Conservation (phyloP, 2,888 invertebrate genomes). For the Creontiades dilutus region DNA sequence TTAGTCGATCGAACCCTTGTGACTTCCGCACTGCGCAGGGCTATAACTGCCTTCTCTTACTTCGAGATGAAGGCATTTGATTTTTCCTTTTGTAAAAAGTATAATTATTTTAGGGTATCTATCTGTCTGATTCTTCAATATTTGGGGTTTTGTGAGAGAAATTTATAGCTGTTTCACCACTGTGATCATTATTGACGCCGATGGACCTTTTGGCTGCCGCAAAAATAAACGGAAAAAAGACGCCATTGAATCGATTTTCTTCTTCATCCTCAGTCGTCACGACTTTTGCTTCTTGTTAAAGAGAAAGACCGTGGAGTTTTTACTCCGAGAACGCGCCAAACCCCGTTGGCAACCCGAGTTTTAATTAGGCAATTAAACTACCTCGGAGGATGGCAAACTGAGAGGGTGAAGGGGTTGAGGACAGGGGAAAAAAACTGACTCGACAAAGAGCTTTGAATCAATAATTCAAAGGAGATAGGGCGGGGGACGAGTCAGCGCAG, state of each 20-base stretch:
- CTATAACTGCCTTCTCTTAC: too few species aligned
- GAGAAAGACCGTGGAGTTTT: constrained; percentile 48
- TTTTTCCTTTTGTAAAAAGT: too few species aligned
- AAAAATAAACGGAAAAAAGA: not conserved
- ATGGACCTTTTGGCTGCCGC: not conserved
- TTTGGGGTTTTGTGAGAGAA: too few species aligned
- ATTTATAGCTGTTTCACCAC: not conserved
- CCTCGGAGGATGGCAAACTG: constrained; percentile 59
- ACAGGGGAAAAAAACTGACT: constrained; percentile 34
- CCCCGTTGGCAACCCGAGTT: constrained; percentile 34
- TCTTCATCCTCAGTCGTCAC: constrained; percentile 36
- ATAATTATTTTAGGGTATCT: too few species aligned
- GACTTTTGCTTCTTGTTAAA: constrained; percentile 33
- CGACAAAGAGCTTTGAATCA: constrained; percentile 48
- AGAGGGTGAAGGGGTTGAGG: not conserved
- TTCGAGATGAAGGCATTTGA: too few species aligned
- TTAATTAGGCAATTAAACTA: constrained; percentile 66
- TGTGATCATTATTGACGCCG: constrained; percentile 3
- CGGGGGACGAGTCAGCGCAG: constrained; percentile 34
- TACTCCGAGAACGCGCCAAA: constrained; percentile 41
- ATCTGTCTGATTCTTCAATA: too few species aligned
- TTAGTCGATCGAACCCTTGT: too few species aligned
- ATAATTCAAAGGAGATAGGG: constrained; percentile 53
- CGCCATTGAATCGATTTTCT: constrained; percentile 28
- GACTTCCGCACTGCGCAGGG: too few species aligned